These are phyloP conservation scores for Lamprotornis superbus DNA, from an alignment of 2,113 vertebrate genomes.

Conservation along the genomic window DNA sequence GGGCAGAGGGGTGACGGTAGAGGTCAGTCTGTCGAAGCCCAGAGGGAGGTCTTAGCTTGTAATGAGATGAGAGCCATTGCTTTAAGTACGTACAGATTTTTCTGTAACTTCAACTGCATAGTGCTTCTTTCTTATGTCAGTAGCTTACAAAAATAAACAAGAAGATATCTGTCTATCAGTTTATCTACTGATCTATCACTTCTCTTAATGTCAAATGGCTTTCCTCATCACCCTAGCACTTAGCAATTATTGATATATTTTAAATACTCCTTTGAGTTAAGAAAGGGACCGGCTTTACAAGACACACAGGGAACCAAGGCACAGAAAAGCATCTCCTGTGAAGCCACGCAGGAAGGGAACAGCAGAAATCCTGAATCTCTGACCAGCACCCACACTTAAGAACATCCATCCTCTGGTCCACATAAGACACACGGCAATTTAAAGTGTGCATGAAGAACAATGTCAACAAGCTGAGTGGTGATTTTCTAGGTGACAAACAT, in stretches of 20 bases:
- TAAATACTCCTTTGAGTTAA: background rate
- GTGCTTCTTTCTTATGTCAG: constrained; percentile 33
- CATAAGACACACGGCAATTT: background rate
- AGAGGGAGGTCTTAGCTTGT: constrained; percentile 66
- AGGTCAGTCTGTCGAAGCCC: constrained; percentile 67
- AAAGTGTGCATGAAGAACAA: background rate
- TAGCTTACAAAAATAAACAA: constrained; percentile 52
- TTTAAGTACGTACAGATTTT: constrained; percentile 59
- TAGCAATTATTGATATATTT: background rate
- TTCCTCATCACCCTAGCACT: background rate
- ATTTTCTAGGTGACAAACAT: background rate
- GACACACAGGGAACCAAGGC: background rate
- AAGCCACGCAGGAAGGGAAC: background rate
- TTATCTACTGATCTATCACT: background rate
- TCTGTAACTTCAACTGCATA: constrained; percentile 49
- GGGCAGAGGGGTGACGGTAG: constrained; percentile 65
- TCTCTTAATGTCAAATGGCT: background rate
- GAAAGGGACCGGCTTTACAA: background rate
- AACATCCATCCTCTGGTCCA: background rate
- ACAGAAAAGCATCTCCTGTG: background rate
- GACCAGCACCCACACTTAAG: constrained; percentile 1
- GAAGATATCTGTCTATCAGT: constrained; percentile 10
- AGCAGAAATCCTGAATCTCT: background rate
- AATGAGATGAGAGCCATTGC: constrained; percentile 68
- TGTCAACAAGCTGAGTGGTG: background rate